phyloP scores from a whole-genome alignment of 2,888 invertebrate species.

The Quadriops clusia region DNA sequence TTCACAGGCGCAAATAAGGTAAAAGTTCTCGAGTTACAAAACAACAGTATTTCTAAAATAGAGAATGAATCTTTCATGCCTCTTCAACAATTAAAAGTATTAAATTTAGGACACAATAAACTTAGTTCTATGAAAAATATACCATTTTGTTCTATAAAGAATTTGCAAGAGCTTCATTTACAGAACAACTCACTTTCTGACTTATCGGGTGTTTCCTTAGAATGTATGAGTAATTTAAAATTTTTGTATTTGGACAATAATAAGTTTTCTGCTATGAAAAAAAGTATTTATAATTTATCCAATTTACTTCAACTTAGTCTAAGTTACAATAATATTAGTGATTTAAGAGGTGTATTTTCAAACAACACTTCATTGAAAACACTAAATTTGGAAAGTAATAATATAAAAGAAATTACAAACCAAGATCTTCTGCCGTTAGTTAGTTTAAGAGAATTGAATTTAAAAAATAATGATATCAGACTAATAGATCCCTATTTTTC shows the following conservation, averaged over 20 bases:
- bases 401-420: constrained; percentile 7
- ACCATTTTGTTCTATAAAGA: constrained; percentile 18
- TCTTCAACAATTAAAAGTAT: constrained; percentile 4
- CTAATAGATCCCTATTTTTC: constrained; percentile 6
- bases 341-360: constrained; percentile 12
- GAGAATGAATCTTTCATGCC: no score
- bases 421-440: constrained; percentile 9
- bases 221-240: not conserved
- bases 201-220: not conserved
- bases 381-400: constrained; percentile 14
- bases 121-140: constrained; percentile 15
- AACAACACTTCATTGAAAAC: constrained; percentile 3
- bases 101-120: constrained; percentile 17
- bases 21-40: no score
- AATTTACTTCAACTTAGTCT: constrained; percentile 9
- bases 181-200: constrained; percentile 8
- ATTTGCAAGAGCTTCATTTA: constrained; percentile 7
- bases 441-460: constrained; percentile 12
- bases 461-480: constrained; percentile 13
- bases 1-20: no score
- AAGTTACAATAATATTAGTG: constrained; percentile 14
- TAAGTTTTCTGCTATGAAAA: constrained; percentile 4
- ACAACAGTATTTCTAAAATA: no score
- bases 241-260: constrained; percentile 9
- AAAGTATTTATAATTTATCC: constrained; percentile 1